These are phyloP conservation scores for Cirrhinus molitorella DNA, from an alignment of 2,797 vertebrate genomes.

Conservation along the genomic window DNA sequence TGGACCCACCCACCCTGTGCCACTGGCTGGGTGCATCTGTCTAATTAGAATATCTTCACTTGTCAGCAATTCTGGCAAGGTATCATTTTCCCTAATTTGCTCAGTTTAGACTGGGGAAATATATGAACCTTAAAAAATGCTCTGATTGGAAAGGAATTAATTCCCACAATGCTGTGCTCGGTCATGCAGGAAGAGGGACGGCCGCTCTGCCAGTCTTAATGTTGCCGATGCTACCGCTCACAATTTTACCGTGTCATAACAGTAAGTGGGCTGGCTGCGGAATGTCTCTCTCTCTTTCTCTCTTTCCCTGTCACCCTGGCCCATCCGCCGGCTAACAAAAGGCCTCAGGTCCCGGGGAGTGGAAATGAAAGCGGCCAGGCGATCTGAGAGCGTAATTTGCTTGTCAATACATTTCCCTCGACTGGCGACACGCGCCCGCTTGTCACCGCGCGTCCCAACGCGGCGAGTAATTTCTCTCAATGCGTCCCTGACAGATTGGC, in stretches of 20 bases:
- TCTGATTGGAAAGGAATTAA: conserved; percentile 98
- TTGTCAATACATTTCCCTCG: conserved; percentile 86
- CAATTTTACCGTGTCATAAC: conserved; percentile 88
- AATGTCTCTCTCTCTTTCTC: conserved; percentile 60
- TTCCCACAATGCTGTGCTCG: conserved; percentile 93
- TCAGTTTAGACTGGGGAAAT: conserved; percentile 96
- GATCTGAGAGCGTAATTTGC: conserved; percentile 93
- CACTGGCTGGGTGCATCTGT: conserved; percentile 80
- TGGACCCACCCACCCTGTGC: conserved; percentile 53
- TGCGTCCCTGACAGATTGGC: conserved; percentile 97
- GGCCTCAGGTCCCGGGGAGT: conserved; percentile 76
- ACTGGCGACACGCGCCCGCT: conserved; percentile 58
- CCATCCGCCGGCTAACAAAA: conserved; percentile 77
- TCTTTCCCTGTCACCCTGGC: conserved; percentile 64
- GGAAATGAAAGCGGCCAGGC: conserved; percentile 86
- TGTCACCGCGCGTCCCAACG: conserved; percentile 90
- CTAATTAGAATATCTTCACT: conserved; percentile 95
- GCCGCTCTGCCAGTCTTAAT: conserved; percentile 94
- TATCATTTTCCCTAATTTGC: conserved; percentile 98
- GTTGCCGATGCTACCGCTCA: conserved; percentile 83
- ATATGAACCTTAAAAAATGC: conserved; percentile 94
- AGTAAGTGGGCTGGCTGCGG: conserved; percentile 74
- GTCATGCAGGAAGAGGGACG: conserved; percentile 87
- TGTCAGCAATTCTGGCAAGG: conserved; percentile 93
- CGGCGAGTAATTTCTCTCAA: conserved; percentile 95